Conservation (phyloP, 2,113 vertebrate genomes). For the Hucho hucho region DNA sequence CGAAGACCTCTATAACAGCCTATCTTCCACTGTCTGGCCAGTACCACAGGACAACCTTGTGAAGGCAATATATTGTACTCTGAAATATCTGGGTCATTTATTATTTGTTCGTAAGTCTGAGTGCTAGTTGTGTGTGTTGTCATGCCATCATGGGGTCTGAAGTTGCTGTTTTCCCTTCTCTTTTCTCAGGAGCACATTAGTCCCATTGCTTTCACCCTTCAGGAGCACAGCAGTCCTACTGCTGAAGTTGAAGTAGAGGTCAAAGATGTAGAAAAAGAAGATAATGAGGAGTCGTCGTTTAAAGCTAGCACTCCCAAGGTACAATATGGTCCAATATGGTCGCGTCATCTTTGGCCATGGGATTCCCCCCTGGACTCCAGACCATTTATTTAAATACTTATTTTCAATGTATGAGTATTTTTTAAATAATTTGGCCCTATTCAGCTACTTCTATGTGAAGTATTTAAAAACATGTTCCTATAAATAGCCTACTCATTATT, state of each 20-base stretch:
- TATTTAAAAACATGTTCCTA: background rate
- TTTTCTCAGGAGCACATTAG: constrained; percentile 56
- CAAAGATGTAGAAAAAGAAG: constrained; percentile 33
- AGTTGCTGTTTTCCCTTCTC: background rate
- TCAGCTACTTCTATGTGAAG: too few relatives aligned
- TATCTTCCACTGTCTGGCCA: constrained; percentile 38
- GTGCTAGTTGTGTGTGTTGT: background rate
- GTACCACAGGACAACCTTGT: constrained; percentile 41
- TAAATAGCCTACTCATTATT: too few relatives aligned
- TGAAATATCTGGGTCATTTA: background rate
- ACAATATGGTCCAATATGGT: background rate
- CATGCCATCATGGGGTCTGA: background rate
- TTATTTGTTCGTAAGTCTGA: too few relatives aligned
- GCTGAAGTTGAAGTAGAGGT: constrained; percentile 42
- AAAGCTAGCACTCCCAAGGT: constrained; percentile 61
- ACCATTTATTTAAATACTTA: too few relatives aligned
- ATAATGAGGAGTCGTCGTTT: constrained; percentile 24
- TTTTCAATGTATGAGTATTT: too few relatives aligned
- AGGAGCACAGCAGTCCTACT: constrained; percentile 58
- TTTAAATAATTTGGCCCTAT: too few relatives aligned
- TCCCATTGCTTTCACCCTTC: constrained; percentile 7
- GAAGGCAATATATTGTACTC: constrained; percentile 36
- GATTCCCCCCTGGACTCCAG: background rate
- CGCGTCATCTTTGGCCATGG: background rate
- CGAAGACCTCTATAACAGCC: constrained; percentile 64